Evolutionary conservation across 1,140 invertebrate genomes (phyloP).

Genomic region (Drosophila ironensis): DNA sequence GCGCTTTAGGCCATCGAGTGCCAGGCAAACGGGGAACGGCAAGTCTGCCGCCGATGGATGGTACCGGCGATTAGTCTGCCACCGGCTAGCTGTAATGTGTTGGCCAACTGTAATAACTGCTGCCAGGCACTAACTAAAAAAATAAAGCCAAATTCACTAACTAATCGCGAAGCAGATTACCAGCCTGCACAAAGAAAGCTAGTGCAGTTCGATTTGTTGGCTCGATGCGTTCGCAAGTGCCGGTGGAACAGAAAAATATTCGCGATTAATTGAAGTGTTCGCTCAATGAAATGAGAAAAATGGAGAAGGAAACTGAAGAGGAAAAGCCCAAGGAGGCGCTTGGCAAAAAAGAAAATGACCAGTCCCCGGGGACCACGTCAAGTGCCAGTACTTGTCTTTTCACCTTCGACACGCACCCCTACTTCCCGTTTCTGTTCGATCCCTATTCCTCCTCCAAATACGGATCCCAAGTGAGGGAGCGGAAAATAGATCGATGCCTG

Average conservation of each 20-base stretch:
- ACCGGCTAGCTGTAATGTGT: slow-evolving; percentile 53
- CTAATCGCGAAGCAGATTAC: slow-evolving; percentile 47
- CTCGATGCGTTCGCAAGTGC: slow-evolving; percentile 49
- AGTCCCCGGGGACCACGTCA: too few species aligned
- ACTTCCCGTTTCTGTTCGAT: slow-evolving; percentile 54
- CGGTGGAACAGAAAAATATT: neutral
- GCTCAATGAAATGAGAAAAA: too few species aligned
- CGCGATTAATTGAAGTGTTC: slow-evolving; percentile 22
- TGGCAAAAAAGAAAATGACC: too few species aligned
- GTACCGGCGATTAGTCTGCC: slow-evolving; percentile 21
- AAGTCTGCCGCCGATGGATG: slow-evolving; percentile 22
- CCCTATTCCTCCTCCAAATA: slow-evolving; percentile 60
- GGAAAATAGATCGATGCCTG: slow-evolving; percentile 73
- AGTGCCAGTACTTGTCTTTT: slow-evolving; percentile 17
- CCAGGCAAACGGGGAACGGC: slow-evolving; percentile 27
- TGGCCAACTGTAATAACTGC: slow-evolving; percentile 71
- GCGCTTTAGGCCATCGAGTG: slow-evolving; percentile 21
- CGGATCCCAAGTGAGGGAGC: slow-evolving; percentile 69
- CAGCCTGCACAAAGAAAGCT: slow-evolving; percentile 47
- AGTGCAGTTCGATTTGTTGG: slow-evolving; percentile 47
- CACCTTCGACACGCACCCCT: slow-evolving; percentile 56
- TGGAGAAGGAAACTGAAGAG: slow-evolving; percentile 3
- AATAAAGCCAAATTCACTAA: slow-evolving; percentile 30
- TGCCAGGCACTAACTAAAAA: slow-evolving; percentile 61
- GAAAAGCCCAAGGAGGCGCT: slow-evolving; percentile 2